Evolutionary conservation across 2,888 invertebrate genomes (phyloP), one percentile per base, ranked within the genome.

Genomic region (Leucania comma): DNA sequence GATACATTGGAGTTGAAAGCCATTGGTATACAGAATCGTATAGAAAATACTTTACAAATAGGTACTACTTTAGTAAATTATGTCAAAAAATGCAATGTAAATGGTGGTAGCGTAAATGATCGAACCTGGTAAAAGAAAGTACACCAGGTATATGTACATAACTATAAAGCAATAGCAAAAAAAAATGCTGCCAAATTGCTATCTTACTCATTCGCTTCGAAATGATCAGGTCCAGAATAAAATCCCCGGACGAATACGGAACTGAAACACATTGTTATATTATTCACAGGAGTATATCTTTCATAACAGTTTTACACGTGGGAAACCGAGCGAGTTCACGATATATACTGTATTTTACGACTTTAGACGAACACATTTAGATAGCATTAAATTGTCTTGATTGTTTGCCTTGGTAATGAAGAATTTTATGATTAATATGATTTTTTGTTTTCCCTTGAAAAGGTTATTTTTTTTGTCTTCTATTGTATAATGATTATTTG

Each of bases 241-340:
- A 78, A 73, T 60, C 46, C 54, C 62, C 59, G 51, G 12, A 38
- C 38, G 24, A 68, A 56, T 79, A 50, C 75, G 79, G 76, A 80
- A 75, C 75, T 78, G 32, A 72, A 82, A 81, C 81, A 83, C 75
- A 75, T 83, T 83, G 78, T 68, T 61, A 56, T 58, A 42, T 74
- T 75, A 68, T 82, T 83, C 59, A 60, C 56, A 68, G 66, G 50
- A 75, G 46, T 57, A 54, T 58, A 65, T 66, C 51, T 77, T 77
- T 64, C 50, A 72, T 68, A 57, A 75, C 17, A 42, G 57, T 68
- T 53, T 64, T 32, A 46, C 61, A 66, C 72, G 78, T 81, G 78
- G 58, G 72, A 81, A 80, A 66, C 46, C 8, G 29, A 78, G 42
- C 50, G n/a, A 17, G 2, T 76, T 12, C 58, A 65, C 58, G 60